A percentile compares a stretch with the other conserved stretches of the same genome.
Conservation (phyloP, 2,797 vertebrate species). For the Cirrhinus mrigala region DNA sequence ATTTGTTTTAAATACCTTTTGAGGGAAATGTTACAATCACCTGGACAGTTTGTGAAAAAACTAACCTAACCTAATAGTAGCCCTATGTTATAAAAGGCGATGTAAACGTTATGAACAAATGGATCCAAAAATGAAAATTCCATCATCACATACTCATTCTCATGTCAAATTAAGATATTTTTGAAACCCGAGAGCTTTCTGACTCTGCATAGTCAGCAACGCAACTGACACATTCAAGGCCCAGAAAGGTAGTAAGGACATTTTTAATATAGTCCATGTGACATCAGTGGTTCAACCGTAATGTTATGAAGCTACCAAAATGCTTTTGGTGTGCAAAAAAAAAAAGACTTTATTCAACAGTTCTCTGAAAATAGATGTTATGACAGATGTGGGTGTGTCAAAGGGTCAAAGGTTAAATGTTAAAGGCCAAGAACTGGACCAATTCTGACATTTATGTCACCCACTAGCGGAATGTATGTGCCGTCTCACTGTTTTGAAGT, state of each 20-base stretch:
- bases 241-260: too few species aligned
- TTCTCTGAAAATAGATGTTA: constrained; percentile 13
- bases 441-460: constrained; percentile 14
- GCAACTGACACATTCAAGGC: too few species aligned
- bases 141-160: neutral
- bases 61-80: neutral
- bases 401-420: constrained; percentile 61
- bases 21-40: neutral
- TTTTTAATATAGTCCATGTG: too few species aligned
- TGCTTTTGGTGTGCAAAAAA: too few species aligned
- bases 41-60: neutral
- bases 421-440: constrained; percentile 50
- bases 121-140: neutral
- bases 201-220: too few species aligned
- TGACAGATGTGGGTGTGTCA: constrained; percentile 36
- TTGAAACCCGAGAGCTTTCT: too few species aligned
- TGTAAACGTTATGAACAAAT: neutral
- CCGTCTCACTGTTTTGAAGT: neutral
- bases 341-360: too few species aligned
- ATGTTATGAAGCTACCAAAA: too few species aligned
- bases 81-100: neutral
- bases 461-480: constrained; percentile 44
- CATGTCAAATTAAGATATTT: too few species aligned
- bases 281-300: too few species aligned
- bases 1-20: constrained; percentile 51